Conservation (phyloP, 2,113 vertebrate species). For the Oreochromis tanganicae region DNA sequence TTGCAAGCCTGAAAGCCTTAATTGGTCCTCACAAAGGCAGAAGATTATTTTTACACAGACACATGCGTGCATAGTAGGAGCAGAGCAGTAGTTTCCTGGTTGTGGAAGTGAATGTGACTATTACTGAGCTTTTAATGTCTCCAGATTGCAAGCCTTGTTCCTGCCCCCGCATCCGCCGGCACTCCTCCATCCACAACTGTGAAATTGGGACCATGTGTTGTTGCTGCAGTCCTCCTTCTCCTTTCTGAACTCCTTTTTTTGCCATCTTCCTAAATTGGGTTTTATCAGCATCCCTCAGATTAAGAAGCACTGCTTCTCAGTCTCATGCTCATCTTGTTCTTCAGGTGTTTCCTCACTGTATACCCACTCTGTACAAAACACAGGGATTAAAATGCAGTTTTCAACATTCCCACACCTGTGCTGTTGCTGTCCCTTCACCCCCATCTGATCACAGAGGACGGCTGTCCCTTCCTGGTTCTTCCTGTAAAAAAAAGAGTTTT, state of each 20-base stretch:
- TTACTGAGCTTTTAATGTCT: conserved; percentile 62
- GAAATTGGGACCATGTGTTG: conserved; percentile 76
- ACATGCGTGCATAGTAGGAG: not conserved
- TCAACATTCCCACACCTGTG: not conserved
- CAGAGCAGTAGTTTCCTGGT: conserved; percentile 36
- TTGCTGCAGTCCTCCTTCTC: not conserved
- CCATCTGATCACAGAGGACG: not conserved
- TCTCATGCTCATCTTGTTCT: not conserved
- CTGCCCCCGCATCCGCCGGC: conserved; percentile 54
- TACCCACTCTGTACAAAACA: not conserved
- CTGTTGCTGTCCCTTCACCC: not conserved
- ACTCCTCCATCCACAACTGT: conserved; percentile 59
- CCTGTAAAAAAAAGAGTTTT: not conserved
- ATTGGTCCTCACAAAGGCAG: not conserved
- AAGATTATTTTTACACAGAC: not conserved
- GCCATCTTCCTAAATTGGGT: not conserved
- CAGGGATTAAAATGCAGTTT: not conserved
- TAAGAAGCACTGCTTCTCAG: not conserved
- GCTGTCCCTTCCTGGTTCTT: not conserved
- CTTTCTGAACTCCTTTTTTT: not conserved
- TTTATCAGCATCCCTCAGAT: not conserved
- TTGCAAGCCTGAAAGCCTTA: not conserved
- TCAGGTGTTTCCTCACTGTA: not conserved
- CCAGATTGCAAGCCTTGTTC: conserved; percentile 60
- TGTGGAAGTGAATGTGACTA: conserved; percentile 53